Evolutionary conservation across 2,113 vertebrate genomes (phyloP), one percentile per base, ranked within the genome.

Genomic region (Cynoglossus semilaevis): DNA sequence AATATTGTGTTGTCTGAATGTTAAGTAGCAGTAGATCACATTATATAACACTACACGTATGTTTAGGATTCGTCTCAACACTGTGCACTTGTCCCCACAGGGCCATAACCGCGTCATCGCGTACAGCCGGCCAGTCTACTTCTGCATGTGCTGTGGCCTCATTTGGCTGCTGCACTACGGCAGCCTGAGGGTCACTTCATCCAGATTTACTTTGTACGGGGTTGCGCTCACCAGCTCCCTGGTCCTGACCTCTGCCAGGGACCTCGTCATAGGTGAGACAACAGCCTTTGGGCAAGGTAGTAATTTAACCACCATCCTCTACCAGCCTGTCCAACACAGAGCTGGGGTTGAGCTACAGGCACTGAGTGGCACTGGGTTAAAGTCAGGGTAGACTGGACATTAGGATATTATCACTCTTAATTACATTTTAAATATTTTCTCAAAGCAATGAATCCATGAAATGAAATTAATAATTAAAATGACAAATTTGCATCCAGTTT

Each of bases 61-160:
- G 22, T 14, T 16, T 14, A 15, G 7, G 8, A 17, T 47, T 15
- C 51, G 8, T 51, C 50, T 5, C 64, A 13, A 55, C 43, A 19
- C 50, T n/a, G 1, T 61, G 15, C 19, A 15, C 55, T 55, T 51
- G 15, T 72, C 54, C 15, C 70, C 58, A 10, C 67, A 98, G 96
- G 97, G 96, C 82, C 96, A 99, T 81, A 99, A 99, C 75, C 96
- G 96, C 63, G 95, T 99, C 91, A 98, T 99, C 79, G 97, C 96
- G 42, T 99, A 99, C 91, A 99, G 97, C 90, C 92, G 97, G 84
- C 97, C 97, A 51, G 96, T 96, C 86, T 98, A 99, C 91, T 99
- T 99, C 92, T 99, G 97, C 89, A 87, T 97, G 72, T 99, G 97
- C 91, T 99, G 96, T 87, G 94, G 91, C 80, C 93, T 99, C 85